Evolutionary conservation across 2,797 vertebrate species (phyloP), one percentile per base, ranked within the genome.

Genomic region (Poecilia picta): DNA sequence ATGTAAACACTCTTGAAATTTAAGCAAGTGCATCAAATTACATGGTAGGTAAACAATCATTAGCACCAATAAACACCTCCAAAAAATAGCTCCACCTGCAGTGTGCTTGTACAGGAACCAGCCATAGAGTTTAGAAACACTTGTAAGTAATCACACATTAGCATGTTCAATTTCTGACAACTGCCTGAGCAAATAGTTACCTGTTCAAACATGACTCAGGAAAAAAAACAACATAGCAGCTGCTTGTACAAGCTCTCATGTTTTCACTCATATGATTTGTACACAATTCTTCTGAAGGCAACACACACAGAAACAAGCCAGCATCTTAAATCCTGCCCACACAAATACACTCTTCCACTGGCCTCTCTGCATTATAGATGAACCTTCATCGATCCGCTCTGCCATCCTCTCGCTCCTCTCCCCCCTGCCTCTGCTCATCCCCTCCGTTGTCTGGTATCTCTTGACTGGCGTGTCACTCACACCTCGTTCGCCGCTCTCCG

Each of bases 311-410:
- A 82, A 81, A 77, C 88, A 87, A 72, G 23, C 72, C 78, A 5
- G 23, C 41, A 0, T 87, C 87, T 86, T 82, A 78, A 86, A 83
- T 84, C 89, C 85, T 81, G 66, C 83, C 85, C 81, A 77, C 90
- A 90, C 90, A 85, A 77, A 89, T 20, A 75, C 51, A 8, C 87
- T 78, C 79, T 79, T 81, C 81, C 80, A 49, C 81, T 86, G 80
- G 84, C 88, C 90, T 91, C 89, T 92, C 87, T 93, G 85, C 87
- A 94, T 94, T 93, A 94, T 93, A 94, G 89, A 94, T 94, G 91
- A 94, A 90, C 87, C 91, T 91, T 85, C 82, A 92, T 94, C 78
- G 89, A 94, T 91, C 89, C 76, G 0, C 76, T n/a, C 75, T 11
- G 80, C 33, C 45, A 73, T 74, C 64, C 18, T 23, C 31, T 28